Evolutionary conservation across 1,140 invertebrate genomes (phyloP).

Genomic region (Drosophila subobscura): DNA sequence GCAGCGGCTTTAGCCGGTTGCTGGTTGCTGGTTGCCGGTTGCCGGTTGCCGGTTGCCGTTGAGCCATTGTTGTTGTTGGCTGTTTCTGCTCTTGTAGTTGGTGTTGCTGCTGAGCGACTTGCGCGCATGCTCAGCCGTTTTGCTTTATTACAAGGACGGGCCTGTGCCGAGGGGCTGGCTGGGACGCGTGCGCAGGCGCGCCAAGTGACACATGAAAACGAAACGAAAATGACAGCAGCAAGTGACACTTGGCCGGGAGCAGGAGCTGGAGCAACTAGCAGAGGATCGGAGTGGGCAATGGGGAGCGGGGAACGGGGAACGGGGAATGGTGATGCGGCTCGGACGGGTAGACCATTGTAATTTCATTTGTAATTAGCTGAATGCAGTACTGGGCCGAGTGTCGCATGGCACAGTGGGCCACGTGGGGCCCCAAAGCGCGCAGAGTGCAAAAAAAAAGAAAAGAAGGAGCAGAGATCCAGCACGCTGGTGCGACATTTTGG

Average conservation of each 20-base stretch:
- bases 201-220: slow-evolving; percentile 80
- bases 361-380: slow-evolving; percentile 81
- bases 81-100: slow-evolving; percentile 16
- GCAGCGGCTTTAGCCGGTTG: slow-evolving; percentile 60
- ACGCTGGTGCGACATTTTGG: slow-evolving; percentile 76
- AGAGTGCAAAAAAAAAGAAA: slow-evolving; percentile 47
- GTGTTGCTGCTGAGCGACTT: slow-evolving; percentile 51
- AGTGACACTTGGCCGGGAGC: slow-evolving; percentile 73
- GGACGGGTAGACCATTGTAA: slow-evolving; percentile 56
- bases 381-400: slow-evolving; percentile 55
- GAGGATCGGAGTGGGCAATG: slow-evolving; percentile 7
- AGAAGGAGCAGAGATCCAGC: slow-evolving; percentile 17
- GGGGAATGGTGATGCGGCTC: no score
- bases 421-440: slow-evolving; percentile 20
- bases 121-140: slow-evolving; percentile 75
- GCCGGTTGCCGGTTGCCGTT: slow-evolving; percentile 21
- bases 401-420: slow-evolving; percentile 69
- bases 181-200: slow-evolving; percentile 55
- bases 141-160: slow-evolving; percentile 73
- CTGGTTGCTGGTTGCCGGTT: slow-evolving; percentile 25
- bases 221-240: slow-evolving; percentile 80
- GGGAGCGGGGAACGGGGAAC: slow-evolving; percentile 1
- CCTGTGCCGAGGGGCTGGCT: slow-evolving; percentile 9
- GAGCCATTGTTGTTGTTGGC: slow-evolving; percentile 3
- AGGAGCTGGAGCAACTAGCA: slow-evolving; percentile 36